Conservation (phyloP, 2,797 vertebrate species). For the Cynodonichthys magdalenae region DNA sequence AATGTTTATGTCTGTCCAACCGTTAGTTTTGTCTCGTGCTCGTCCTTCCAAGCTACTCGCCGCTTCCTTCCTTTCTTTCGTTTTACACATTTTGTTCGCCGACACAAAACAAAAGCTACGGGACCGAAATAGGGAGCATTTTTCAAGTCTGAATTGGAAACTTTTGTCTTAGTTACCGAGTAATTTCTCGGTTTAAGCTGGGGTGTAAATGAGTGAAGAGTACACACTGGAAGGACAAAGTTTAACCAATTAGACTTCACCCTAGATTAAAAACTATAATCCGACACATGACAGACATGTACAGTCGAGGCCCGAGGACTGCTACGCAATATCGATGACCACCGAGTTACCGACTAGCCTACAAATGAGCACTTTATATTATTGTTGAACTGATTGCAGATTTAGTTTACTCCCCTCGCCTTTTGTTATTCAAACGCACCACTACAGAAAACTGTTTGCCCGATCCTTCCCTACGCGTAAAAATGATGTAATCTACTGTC, state of each 20-base stretch:
- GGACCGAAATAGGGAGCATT: neutral
- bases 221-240: slow-evolving; percentile 28
- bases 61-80: neutral
- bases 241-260: slow-evolving; percentile 76
- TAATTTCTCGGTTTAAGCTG: neutral
- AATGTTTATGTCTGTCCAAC: slow-evolving; percentile 62
- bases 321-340: slow-evolving; percentile 78
- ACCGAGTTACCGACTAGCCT: slow-evolving; percentile 48
- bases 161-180: slow-evolving; percentile 18
- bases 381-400: neutral
- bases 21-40: slow-evolving; percentile 15
- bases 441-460: too few relatives aligned
- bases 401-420: too few relatives aligned
- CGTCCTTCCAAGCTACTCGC: too few relatives aligned
- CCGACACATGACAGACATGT: slow-evolving; percentile 72
- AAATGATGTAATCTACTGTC: slow-evolving; percentile 11
- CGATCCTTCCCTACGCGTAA: neutral
- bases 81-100: neutral
- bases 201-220: slow-evolving; percentile 3
- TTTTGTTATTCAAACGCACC: slow-evolving; percentile 5
- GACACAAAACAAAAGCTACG: slow-evolving; percentile 23
- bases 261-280: slow-evolving; percentile 81
- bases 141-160: slow-evolving; percentile 8
- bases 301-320: slow-evolving; percentile 62
- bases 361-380: slow-evolving; percentile 31